Conservation (phyloP, 2,797 vertebrate species). For the Coracias cyanogaster region DNA sequence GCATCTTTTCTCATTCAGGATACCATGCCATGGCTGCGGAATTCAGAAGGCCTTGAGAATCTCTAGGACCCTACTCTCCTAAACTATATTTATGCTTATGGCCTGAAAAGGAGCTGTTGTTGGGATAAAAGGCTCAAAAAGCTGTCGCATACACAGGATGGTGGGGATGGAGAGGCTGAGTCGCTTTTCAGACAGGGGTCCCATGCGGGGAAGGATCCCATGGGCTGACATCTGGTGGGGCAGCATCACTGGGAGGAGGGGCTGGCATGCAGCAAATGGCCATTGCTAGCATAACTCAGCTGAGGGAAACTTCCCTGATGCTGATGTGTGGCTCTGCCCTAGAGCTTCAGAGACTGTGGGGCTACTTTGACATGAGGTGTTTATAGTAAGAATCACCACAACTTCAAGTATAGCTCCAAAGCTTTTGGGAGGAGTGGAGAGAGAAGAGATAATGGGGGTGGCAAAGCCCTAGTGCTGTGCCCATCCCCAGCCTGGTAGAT, state of each 20-base stretch:
- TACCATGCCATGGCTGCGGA: neutral
- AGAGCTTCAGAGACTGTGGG: neutral
- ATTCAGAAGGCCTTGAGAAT: neutral
- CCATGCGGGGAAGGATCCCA: rapidly evolving
- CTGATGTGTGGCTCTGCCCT: neutral
- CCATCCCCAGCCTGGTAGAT: neutral
- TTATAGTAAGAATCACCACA: neutral
- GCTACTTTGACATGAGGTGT: neutral
- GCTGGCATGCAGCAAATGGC: rapidly evolving
- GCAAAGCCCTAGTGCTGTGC: neutral
- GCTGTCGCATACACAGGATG: neutral
- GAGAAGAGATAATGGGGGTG: neutral
- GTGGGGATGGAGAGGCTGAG: neutral
- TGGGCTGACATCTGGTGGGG: neutral
- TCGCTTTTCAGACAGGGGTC: neutral
- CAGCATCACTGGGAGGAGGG: neutral
- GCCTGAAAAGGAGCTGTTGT: neutral
- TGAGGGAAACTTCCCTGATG: neutral
- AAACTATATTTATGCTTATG: neutral
- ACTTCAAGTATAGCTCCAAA: neutral
- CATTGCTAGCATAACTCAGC: neutral
- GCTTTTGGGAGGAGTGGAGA: neutral
- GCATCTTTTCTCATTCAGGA: neutral
- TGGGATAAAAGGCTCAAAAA: neutral
- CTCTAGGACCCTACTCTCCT: neutral